These are phyloP conservation scores for Aphelinus atriplicis DNA, from an alignment of 1,140 invertebrate genomes.

Conservation along the genomic window DNA sequence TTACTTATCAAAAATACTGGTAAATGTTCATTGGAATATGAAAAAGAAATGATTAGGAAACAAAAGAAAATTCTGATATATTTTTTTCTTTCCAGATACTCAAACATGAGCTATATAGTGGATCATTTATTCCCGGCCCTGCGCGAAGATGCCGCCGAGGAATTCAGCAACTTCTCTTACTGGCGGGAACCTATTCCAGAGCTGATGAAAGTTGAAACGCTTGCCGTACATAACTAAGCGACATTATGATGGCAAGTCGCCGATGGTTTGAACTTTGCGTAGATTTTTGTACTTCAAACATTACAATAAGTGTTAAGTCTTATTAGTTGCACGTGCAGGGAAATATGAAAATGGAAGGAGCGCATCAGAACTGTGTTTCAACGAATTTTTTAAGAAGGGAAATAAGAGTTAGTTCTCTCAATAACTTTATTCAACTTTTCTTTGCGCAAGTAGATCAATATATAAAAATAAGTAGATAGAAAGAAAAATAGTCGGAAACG, in stretches of 20 bases:
- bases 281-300: constrained; percentile 28
- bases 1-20: background rate
- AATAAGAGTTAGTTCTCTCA: background rate
- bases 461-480: constrained; percentile 10
- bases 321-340: background rate
- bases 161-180: constrained; percentile 90
- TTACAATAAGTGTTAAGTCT: constrained; percentile 5
- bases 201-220: constrained; percentile 52
- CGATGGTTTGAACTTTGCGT: background rate
- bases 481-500: constrained; percentile 7
- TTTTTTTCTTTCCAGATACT: constrained; percentile 77
- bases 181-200: constrained; percentile 87
- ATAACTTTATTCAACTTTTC: constrained; percentile 18
- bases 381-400: background rate
- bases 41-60: constrained; percentile 3
- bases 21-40: background rate
- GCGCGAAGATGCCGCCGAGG: constrained; percentile 76
- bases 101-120: constrained; percentile 90
- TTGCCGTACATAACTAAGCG: constrained; percentile 44
- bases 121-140: constrained; percentile 92
- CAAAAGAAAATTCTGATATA: constrained; percentile 23
- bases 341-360: no score
- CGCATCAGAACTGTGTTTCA: background rate
- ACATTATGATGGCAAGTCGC: constrained; percentile 11
- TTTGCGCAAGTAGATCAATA: constrained; percentile 10